Evolutionary conservation across 1,140 invertebrate species (phyloP), one percentile per base, ranked within the genome.

Genomic region (Probaryconus sp.): DNA sequence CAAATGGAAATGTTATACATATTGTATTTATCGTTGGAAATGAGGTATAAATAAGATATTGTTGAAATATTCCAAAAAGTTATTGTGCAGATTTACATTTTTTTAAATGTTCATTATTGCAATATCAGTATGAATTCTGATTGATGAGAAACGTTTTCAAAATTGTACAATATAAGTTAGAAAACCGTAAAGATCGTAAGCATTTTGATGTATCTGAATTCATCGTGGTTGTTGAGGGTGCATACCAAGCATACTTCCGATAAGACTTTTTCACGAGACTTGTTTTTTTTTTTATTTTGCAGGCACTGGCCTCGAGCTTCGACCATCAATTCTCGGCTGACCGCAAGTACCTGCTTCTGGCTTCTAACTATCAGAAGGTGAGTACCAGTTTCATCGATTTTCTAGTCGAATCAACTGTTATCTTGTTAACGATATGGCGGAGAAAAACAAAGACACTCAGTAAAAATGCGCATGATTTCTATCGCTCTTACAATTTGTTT

Each of bases 281-380:
- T n/a, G 53, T 45, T 60, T 33, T 61, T n/a, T 13, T 17, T 37
- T 30, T 60, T 48, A 55, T 60, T 61, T 67, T 71, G 37, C 69
- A 72, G 69, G 60, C 60, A 37, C 69, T 72, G 30, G 51, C 51
- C 53, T 79, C 82, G 13, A 87, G 86, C 16, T 89, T 89, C 64
- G 79, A 88, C 48, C 88, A 89, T 67, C 83, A 88, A 42, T 61
- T 90, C 7, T 91, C 90, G 2, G 85, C 89, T 5, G 89, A 90
- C 58, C 80, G 84, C 53, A 88, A 89, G 60, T 91, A 88, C 68
- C 78, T 90, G 13, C 78, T 90, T 14, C 67, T 90, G 28, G 88
- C 88, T 55, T 87, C 88, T 70, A 87, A 88, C 68, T 89, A 89
- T 56, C 89, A 89, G 63, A 90, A 89, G 85, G 90, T 91, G 81